Conservation (phyloP, 2,888 invertebrate species). For the Sarcophaga variegata region DNA sequence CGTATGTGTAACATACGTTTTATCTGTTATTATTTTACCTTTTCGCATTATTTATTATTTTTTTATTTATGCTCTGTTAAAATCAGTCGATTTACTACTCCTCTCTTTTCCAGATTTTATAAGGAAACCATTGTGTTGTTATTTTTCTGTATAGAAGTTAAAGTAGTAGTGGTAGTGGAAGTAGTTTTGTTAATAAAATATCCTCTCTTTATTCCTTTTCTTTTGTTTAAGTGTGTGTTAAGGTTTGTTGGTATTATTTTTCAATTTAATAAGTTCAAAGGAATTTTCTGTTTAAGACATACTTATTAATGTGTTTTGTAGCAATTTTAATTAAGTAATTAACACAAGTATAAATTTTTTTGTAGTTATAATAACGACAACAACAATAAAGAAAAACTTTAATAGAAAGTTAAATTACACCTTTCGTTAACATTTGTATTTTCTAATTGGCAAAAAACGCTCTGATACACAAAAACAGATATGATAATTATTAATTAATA, state of each 20-base stretch:
- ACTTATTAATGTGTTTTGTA: not conserved
- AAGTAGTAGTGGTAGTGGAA: not conserved
- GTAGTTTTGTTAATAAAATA: not conserved
- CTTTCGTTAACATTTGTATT: not conserved
- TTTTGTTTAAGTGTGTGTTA: not conserved
- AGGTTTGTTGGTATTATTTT: not conserved
- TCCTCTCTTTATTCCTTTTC: not conserved
- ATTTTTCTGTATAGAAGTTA: not conserved
- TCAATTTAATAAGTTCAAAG: conserved; percentile 33
- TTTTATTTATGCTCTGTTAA: not conserved
- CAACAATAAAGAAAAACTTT: not conserved
- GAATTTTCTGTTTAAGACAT: conserved; percentile 21
- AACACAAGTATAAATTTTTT: not conserved
- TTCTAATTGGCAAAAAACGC: no score
- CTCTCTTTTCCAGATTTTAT: no score
- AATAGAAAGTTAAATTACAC: not conserved
- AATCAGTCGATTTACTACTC: not conserved
- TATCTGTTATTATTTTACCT: not conserved
- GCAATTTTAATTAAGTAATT: conserved; percentile 22
- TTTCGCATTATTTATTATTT: not conserved
- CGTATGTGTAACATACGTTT: not conserved
- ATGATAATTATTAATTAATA: no score
- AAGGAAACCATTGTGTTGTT: not conserved
- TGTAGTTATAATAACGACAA: not conserved
- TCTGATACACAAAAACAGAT: no score